Evolutionary conservation across 2,113 vertebrate species (phyloP), one percentile per base, ranked within the genome.

Genomic region (Ictidomys tridecemlineatus): DNA sequence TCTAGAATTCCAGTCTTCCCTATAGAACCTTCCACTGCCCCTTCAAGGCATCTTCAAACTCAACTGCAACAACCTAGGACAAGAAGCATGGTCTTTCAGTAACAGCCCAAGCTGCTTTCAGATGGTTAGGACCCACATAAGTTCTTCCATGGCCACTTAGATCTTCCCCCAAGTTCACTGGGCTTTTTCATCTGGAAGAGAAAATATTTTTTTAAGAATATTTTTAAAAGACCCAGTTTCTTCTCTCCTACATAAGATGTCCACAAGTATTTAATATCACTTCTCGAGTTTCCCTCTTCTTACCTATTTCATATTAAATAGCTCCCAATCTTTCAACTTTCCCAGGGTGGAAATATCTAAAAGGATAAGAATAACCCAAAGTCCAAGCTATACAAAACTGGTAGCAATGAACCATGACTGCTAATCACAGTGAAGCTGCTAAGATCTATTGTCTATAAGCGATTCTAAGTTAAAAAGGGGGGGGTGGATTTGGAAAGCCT

Each of bases 271-370:
- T 96, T 56, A 51, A 39, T 34, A 79, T 24, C 69, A 32, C 45
- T 94, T 95, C 95, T 48, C 51, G 89, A 0, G 18, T 53, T 37
- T 94, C n/a, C 45, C 80, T 58, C n/a, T 32, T 37, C 65, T 93
- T 80, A 79, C 69, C 74, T 86, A 34, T 39, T 83, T 95, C 56
- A 51, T 80, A 30, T 92, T 94, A 93, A 96, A 84, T 14, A 61
- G 13, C 18, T 89, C 26, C 17, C 45, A 48, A 4, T 8, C 37
- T 86, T 93, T 79, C n/a, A 18, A 89, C 48, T 89, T 78, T 58
- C 32, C 14, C 32, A 37, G n/a, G 84, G n/a, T 92, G 22, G 30
- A 67, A 89, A 91, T 56, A 84, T 67, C 61, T 79, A 79, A 89
- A 69, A 73, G n/a, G 12, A 82, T 76, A 74, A 96, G 28, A 84